phyloP scores from a whole-genome alignment of 1,140 invertebrate species.

The Mamestra configurata region DNA sequence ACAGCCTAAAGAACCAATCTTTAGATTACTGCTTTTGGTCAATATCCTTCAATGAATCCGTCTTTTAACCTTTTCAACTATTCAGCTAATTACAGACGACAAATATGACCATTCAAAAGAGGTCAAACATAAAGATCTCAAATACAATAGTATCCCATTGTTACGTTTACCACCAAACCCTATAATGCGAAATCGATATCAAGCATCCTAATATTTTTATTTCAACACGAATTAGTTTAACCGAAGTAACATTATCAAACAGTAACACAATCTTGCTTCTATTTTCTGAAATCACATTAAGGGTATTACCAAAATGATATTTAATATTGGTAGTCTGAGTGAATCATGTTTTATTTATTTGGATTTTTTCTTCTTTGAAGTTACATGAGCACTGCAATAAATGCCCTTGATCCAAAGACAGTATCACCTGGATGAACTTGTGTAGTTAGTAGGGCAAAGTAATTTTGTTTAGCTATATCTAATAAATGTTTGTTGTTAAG shows the following conservation, averaged over 20 bases:
- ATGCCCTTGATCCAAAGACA: not conserved
- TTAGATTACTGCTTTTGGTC: too few relatives aligned
- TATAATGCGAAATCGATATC: constrained; percentile 6
- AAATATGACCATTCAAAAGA: not conserved
- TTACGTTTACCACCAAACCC: not conserved
- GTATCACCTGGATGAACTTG: not conserved
- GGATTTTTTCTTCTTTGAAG: not conserved
- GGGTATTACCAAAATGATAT: not conserved
- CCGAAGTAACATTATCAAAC: constrained; percentile 5
- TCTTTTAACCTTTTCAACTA: too few relatives aligned
- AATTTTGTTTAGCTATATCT: not conserved
- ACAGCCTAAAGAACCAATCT: too few relatives aligned
- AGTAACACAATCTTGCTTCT: not conserved
- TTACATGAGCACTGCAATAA: not conserved
- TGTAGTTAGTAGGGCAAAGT: not conserved
- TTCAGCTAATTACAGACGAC: too few relatives aligned
- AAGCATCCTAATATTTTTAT: constrained; percentile 24
- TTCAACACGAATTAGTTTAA: not conserved
- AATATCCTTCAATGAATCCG: too few relatives aligned
- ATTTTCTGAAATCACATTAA: not conserved
- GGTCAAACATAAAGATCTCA: not conserved
- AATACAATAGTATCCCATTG: not conserved
- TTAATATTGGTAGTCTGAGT: not conserved
- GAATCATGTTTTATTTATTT: not conserved
- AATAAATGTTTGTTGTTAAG: too few relatives aligned